These are phyloP conservation scores for Adelphocoris suturalis DNA, from an alignment of 2,888 invertebrate species.

Conservation along the genomic window DNA sequence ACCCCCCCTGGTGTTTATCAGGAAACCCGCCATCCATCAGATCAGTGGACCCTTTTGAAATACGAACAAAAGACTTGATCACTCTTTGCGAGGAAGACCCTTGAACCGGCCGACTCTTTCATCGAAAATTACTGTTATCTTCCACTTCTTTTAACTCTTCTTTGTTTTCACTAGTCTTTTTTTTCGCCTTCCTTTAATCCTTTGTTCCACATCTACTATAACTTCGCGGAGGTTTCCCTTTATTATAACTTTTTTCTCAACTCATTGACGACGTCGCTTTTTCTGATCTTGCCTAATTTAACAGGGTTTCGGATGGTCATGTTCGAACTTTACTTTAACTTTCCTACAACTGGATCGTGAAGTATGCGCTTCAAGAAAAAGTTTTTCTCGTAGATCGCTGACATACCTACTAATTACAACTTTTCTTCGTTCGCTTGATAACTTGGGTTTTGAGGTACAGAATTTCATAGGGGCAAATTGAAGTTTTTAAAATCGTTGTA, in stretches of 20 bases:
- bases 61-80: constrained; percentile 23
- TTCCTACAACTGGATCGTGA: too few relatives aligned
- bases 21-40: constrained; percentile 25
- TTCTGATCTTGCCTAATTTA: neutral
- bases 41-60: constrained; percentile 9
- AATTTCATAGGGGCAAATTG: too few relatives aligned
- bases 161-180: neutral
- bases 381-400: too few relatives aligned
- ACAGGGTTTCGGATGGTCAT: neutral
- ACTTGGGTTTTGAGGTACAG: too few relatives aligned
- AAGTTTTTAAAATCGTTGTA: too few relatives aligned
- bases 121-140: constrained; percentile 32
- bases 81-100: constrained; percentile 10
- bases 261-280: neutral
- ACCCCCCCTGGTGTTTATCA: neutral
- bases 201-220: constrained; percentile 5
- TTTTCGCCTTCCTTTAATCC: neutral
- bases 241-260: neutral
- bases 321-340: too few relatives aligned
- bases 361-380: too few relatives aligned
- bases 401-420: too few relatives aligned
- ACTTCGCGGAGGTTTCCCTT: neutral
- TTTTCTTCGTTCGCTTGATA: too few relatives aligned
- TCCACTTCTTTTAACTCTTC: constrained; percentile 16
- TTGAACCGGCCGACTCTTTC: constrained; percentile 19